Evolutionary conservation across 1,140 invertebrate species (phyloP).

Genomic region (Lutraria rhynchaena): DNA sequence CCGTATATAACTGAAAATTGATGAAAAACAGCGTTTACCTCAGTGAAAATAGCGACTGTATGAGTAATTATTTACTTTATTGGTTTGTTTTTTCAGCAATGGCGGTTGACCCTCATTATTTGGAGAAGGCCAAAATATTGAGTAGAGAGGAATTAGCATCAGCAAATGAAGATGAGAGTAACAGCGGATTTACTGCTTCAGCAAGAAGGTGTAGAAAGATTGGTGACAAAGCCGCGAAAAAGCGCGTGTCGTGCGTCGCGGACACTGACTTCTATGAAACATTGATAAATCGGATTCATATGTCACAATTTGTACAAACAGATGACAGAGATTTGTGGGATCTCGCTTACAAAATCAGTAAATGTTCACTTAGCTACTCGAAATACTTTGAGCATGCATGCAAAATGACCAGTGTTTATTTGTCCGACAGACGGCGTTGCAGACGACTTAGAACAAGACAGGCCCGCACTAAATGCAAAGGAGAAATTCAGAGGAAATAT

Average conservation of each 20-base stretch:
- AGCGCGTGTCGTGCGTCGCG: slow-evolving; percentile 25
- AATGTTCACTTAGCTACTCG: slow-evolving; percentile 29
- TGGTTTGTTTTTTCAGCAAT: slow-evolving; percentile 15
- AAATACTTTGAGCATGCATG: slow-evolving; percentile 49
- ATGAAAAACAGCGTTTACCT: too few species aligned
- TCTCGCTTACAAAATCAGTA: slow-evolving; percentile 41
- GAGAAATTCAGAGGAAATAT: slow-evolving; percentile 30
- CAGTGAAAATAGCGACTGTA: too few species aligned
- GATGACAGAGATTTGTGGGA: slow-evolving; percentile 41
- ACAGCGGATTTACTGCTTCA: slow-evolving; percentile 8
- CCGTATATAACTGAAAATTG: too few species aligned
- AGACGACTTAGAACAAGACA: slow-evolving; percentile 24
- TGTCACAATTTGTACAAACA: slow-evolving; percentile 11
- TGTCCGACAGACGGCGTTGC: slow-evolving; percentile 46
- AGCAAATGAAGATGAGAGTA: neutral
- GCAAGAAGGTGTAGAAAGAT: slow-evolving; percentile 4
- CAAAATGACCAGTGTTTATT: slow-evolving; percentile 34
- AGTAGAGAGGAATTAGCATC: neutral
- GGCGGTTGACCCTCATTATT: slow-evolving; percentile 17
- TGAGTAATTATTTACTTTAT: too few species aligned
- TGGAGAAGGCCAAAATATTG: slow-evolving; percentile 18
- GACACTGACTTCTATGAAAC: slow-evolving; percentile 47
- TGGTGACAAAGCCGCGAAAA: slow-evolving; percentile 34
- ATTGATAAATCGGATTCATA: slow-evolving; percentile 49
- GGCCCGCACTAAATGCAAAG: slow-evolving; percentile 39